Evolutionary conservation across 2,888 invertebrate species (phyloP), one percentile per base, ranked within the genome.

Genomic region (Rhagonycha fulva): DNA sequence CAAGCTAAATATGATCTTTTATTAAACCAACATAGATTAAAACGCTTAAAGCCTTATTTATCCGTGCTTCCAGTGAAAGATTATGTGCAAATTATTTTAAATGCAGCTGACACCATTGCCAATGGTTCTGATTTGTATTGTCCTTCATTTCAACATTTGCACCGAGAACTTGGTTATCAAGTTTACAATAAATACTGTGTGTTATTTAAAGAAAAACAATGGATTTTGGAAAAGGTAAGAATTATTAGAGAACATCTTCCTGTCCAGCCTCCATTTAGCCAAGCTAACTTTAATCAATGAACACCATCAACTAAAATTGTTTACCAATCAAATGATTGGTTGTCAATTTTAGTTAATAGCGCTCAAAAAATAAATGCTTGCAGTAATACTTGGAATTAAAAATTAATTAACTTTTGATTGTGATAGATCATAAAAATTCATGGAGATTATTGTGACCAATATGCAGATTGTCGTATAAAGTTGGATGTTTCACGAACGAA

Each of bases 71-170:
- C 88, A 0, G 73, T 77, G 0, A 84, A 88, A 76, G 86, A 88
- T 75, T 89, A 92, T 83, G 89, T 93, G 3, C 89, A 92, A 68
- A 89, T 94, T 70, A 90, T 94, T 63, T 88, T 94, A 82, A 89
- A 91, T 74, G 95, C 96, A 87, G 90, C 95, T 9, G 91, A 90
- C 81, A 92, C 84, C 82, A 84, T 96, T 11, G 93, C 94, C 0
- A 92, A 93, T 82, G 94, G 94, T 7, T 96, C 95, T 0, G 95
- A 95, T 85, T 92, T 93, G 0, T 95, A 93, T 86, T 95, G 95
- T 85, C 93, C 94, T 0, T 91, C 93, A 0, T 90, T 94, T 1
- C 89, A 89, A 70, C 86, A 90, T 75, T 86, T 96, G 70, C 92
- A 94, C 80, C 88, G 90, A 76, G 91, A 92, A 26, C 86, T 96